A percentile compares a stretch with the other conserved stretches of the same genome.
Conservation (phyloP, 2,888 invertebrate genomes). For the Ophonus ardosiacus region DNA sequence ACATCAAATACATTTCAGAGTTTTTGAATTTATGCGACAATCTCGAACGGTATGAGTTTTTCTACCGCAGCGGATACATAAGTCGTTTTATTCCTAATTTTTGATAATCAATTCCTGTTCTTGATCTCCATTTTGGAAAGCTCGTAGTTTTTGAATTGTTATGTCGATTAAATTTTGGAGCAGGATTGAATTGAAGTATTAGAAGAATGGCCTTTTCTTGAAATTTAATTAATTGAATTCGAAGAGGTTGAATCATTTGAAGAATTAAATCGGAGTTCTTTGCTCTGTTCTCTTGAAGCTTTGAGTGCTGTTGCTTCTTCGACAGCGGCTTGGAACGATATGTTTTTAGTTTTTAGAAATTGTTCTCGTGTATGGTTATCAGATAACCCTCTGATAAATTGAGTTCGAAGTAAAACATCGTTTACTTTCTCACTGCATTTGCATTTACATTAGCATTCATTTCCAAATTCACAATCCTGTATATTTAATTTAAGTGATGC, state of each 20-base stretch:
- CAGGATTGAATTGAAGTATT: too few relatives aligned
- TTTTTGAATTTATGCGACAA: neutral
- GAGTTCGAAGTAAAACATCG: neutral
- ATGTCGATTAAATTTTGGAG: slow-evolving; percentile 59
- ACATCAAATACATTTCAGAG: neutral
- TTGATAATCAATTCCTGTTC: neutral
- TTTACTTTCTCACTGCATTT: too few relatives aligned
- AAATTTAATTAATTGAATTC: slow-evolving; percentile 29
- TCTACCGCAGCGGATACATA: neutral
- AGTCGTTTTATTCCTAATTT: neutral
- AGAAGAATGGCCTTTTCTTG: slow-evolving; percentile 60
- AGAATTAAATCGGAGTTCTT: neutral
- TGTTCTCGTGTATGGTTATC: neutral
- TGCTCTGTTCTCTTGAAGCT: neutral
- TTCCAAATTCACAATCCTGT: too few relatives aligned
- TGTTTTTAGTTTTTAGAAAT: too few relatives aligned
- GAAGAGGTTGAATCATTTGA: neutral
- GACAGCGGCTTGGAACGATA: neutral
- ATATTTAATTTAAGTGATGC: too few relatives aligned
- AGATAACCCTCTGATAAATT: neutral
- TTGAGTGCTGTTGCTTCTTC: neutral
- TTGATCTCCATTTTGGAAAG: neutral
- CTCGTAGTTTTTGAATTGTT: neutral
- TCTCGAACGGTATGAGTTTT: neutral
- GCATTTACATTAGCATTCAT: too few relatives aligned